Percentiles rank a stretch among this genome's conserved stretches.
These are phyloP conservation scores for Amphilophus citrinellus DNA, from an alignment of 2,113 vertebrate species.

Conservation along the genomic window DNA sequence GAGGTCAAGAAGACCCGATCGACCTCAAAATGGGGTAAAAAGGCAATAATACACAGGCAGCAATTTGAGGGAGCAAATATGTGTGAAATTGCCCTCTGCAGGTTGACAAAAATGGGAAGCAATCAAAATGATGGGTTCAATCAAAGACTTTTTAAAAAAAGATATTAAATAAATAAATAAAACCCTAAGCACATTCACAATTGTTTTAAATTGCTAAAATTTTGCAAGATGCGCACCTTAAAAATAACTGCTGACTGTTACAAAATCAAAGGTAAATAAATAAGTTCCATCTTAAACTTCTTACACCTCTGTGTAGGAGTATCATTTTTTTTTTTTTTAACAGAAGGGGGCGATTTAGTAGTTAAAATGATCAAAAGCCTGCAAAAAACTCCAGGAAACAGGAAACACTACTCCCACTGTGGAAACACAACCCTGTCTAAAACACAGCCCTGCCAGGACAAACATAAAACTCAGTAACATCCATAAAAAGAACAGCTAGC, in stretches of 20 bases:
- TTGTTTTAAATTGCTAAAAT: neutral
- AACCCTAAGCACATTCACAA: neutral
- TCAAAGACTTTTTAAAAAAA: neutral
- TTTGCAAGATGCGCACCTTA: neutral
- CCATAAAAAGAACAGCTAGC: neutral
- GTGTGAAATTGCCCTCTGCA: constrained; percentile 50
- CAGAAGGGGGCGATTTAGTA: neutral
- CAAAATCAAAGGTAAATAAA: neutral
- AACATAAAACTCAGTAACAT: neutral
- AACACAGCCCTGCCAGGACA: neutral
- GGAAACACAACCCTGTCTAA: neutral
- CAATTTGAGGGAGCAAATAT: constrained; percentile 2
- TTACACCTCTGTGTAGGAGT: neutral
- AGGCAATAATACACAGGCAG: neutral
- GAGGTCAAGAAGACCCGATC: constrained; percentile 35
- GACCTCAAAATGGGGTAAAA: constrained; percentile 16
- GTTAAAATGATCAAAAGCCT: neutral
- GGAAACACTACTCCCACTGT: constrained; percentile 8
- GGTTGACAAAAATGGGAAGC: neutral
- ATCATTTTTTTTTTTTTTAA: too few relatives aligned
- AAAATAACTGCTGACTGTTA: neutral
- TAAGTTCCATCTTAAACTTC: neutral
- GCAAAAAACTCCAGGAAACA: constrained; percentile 1
- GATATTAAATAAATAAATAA: rapidly evolving
- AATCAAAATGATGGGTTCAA: neutral